phyloP scores from a whole-genome alignment of 2,113 vertebrate species.

The Daubentonia madagascariensis region DNA sequence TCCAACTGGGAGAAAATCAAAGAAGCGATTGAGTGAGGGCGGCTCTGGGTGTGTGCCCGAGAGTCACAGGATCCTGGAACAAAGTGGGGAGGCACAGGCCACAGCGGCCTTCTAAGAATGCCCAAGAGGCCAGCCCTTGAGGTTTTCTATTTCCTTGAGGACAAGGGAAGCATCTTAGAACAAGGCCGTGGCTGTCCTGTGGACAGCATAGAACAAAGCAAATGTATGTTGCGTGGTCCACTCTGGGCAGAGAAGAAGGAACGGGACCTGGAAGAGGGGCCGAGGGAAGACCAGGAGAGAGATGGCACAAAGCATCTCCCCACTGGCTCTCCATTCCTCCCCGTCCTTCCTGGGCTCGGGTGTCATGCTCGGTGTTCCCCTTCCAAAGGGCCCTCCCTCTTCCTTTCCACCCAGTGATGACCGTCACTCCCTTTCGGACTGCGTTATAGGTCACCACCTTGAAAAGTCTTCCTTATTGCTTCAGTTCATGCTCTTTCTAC shows the following conservation, averaged over 20 bases:
- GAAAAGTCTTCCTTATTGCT: neutral
- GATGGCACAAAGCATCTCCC: no score
- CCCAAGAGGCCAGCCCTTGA: slow-evolving; percentile 5
- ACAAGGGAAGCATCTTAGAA: neutral
- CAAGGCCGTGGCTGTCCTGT: neutral
- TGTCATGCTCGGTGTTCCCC: neutral
- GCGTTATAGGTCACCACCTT: neutral
- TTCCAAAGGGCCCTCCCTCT: neutral
- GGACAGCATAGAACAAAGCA: neutral
- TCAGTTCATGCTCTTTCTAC: neutral
- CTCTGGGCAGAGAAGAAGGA: neutral
- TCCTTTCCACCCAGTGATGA: neutral
- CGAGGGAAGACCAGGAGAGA: neutral
- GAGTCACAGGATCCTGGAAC: slow-evolving; percentile 62
- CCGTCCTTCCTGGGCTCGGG: neutral
- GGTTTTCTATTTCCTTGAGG: slow-evolving; percentile 33
- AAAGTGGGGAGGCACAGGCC: slow-evolving; percentile 26
- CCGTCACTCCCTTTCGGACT: neutral
- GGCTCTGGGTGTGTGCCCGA: slow-evolving; percentile 20
- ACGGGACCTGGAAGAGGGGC: neutral
- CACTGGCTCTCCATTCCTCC: neutral
- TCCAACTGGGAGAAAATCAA: slow-evolving; percentile 57
- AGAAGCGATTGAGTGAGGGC: slow-evolving; percentile 46
- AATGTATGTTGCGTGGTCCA: neutral
- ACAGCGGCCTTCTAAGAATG: slow-evolving; percentile 38